A percentile compares a stretch with the other conserved stretches of the same genome.
These are phyloP conservation scores for Schizaphis graminum DNA, from an alignment of 2,888 invertebrate genomes.

Conservation along the genomic window DNA sequence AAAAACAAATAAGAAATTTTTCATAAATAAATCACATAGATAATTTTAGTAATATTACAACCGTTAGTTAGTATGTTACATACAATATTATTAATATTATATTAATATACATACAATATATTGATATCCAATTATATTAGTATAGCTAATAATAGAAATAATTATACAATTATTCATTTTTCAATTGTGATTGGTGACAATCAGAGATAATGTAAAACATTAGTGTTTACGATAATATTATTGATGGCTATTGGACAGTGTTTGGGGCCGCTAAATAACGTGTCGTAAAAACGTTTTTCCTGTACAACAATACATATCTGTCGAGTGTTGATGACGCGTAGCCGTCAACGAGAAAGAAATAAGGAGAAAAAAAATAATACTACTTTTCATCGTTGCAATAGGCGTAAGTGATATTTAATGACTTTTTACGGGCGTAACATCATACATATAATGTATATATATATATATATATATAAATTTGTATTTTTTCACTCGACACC, in stretches of 20 bases:
- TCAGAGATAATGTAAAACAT: not conserved
- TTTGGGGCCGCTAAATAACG: not conserved
- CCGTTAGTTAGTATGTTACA: too few species aligned
- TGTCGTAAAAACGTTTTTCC: constrained; percentile 48
- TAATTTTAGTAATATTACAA: too few species aligned
- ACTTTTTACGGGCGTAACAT: constrained; percentile 40
- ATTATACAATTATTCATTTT: not conserved
- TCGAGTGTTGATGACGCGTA: constrained; percentile 43
- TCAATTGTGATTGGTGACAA: not conserved
- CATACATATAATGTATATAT: not conserved
- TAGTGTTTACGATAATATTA: not conserved
- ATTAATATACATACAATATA: too few species aligned
- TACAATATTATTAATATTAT: too few species aligned
- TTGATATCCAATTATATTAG: too few species aligned
- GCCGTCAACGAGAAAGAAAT: not conserved
- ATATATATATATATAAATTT: not conserved
- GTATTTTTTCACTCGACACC: not conserved
- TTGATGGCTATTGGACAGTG: not conserved
- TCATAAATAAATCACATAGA: too few species aligned
- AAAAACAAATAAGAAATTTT: too few species aligned
- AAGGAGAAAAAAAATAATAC: not conserved
- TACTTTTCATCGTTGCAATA: constrained; percentile 30
- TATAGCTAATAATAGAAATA: not conserved
- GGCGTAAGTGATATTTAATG: constrained; percentile 63
- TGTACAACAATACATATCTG: constrained; percentile 1